Conservation (phyloP, 2,113 vertebrate genomes). For the Cathartes aura region DNA sequence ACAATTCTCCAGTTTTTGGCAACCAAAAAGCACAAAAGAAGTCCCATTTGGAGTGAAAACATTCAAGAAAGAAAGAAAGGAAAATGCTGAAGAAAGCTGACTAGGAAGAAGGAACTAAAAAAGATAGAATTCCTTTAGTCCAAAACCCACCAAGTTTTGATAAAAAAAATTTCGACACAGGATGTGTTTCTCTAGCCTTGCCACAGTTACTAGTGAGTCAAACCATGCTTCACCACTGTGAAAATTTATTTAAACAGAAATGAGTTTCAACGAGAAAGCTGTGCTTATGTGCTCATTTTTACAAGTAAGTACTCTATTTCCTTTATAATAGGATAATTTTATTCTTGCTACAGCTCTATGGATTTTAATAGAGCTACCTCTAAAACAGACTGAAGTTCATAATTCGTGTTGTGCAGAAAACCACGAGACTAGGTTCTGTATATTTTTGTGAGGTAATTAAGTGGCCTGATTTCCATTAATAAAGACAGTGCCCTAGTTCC, state of each 20-base stretch:
- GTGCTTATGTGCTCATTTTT: background rate
- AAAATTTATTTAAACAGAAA: background rate
- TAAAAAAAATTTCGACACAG: background rate
- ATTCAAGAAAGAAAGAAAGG: background rate
- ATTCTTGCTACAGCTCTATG: background rate
- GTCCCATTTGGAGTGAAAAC: background rate
- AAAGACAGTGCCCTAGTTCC: conserved; percentile 33
- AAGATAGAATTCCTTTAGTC: background rate
- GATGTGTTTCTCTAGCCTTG: background rate
- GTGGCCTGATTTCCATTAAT: conserved; percentile 12
- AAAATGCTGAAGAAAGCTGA: background rate
- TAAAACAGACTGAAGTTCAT: background rate
- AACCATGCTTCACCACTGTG: background rate
- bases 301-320: background rate
- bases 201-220: background rate
- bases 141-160: background rate
- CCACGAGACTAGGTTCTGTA: background rate
- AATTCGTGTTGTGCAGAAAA: background rate
- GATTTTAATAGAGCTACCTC: background rate
- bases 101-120: background rate
- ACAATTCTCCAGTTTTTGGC: background rate
- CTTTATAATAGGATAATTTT: background rate
- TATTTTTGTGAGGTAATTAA: background rate
- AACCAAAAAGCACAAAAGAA: background rate
- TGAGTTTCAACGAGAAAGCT: background rate